Evolutionary conservation across 1,140 invertebrate genomes (phyloP).

Genomic region (Caenorhabditis elegans): DNA sequence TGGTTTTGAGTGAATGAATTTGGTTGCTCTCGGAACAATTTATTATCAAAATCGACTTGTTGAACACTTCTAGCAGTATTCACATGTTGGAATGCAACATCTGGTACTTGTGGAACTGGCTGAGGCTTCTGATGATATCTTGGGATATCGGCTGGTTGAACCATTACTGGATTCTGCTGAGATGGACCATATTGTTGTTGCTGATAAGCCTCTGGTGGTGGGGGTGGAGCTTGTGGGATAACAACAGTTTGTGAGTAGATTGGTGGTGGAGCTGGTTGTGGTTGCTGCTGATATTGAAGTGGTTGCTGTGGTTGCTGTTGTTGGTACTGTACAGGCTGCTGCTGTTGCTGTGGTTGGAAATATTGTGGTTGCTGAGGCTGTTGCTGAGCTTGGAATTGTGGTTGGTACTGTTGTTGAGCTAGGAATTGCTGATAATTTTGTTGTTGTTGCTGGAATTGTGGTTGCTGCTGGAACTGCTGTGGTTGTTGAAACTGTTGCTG

Average conservation of each 20-base stretch:
- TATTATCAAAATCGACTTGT: constrained; percentile 6
- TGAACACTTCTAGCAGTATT: constrained; percentile 18
- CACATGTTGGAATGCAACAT: constrained; percentile 21
- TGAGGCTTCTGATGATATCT: constrained; percentile 31
- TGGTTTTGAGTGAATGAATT: not conserved
- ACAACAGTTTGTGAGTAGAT: constrained; percentile 32
- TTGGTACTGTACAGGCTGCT: constrained; percentile 12
- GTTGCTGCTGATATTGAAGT: constrained; percentile 35
- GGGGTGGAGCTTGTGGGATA: constrained; percentile 8
- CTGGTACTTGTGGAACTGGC: constrained; percentile 1
- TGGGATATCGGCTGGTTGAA: constrained; percentile 21
- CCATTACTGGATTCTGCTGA: not conserved
- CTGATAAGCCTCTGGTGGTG: constrained; percentile 35
- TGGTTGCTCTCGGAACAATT: constrained; percentile 19
- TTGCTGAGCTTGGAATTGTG: not conserved
- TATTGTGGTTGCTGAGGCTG: constrained; percentile 18
- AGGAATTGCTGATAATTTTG: not conserved
- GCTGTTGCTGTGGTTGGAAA: constrained; percentile 28
- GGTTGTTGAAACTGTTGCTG: not conserved
- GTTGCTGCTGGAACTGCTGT: constrained; percentile 14
- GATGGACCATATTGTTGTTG: constrained; percentile 4
- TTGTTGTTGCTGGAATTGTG: constrained; percentile 8
- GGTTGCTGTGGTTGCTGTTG: constrained; percentile 29
- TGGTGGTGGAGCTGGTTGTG: constrained; percentile 37
- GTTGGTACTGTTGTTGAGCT: constrained; percentile 26